phyloP scores from a whole-genome alignment of 2,797 vertebrate species.

The Eutrigla gurnardus region DNA sequence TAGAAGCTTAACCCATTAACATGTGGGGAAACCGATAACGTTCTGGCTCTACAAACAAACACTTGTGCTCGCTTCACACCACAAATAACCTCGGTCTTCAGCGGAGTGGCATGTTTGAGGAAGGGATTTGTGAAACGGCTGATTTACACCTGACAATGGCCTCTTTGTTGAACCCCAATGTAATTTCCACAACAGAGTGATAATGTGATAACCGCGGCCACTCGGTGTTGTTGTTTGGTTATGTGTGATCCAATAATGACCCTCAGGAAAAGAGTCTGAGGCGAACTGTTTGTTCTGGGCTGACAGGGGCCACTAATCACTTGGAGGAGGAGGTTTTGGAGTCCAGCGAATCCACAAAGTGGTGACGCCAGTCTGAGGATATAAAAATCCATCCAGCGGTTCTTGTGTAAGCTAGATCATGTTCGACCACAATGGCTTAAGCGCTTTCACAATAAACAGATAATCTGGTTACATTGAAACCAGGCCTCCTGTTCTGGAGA shows the following conservation, averaged over 20 bases:
- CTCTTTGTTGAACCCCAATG: constrained; percentile 41
- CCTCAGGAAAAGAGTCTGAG: constrained; percentile 21
- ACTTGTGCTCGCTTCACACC: constrained; percentile 12
- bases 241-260: constrained; percentile 50
- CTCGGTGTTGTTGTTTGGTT: constrained; percentile 43
- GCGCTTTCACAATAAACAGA: constrained; percentile 23
- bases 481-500: neutral
- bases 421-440: constrained; percentile 41
- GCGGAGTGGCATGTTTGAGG: constrained; percentile 47
- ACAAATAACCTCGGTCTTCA: constrained; percentile 51
- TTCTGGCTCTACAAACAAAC: constrained; percentile 30
- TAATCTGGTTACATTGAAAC: constrained; percentile 35
- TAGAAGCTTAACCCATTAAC: constrained; percentile 33
- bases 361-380: neutral
- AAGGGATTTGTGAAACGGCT: constrained; percentile 36
- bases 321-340: neutral
- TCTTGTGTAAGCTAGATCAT: constrained; percentile 16
- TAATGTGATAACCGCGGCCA: constrained; percentile 48
- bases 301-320: constrained; percentile 11
- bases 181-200: constrained; percentile 43
- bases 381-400: neutral
- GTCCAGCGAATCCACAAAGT: neutral
- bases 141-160: constrained; percentile 48
- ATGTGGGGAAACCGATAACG: constrained; percentile 59
- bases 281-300: constrained; percentile 24